phyloP scores from a whole-genome alignment of 2,797 vertebrate species.

The Todus mexicanus region DNA sequence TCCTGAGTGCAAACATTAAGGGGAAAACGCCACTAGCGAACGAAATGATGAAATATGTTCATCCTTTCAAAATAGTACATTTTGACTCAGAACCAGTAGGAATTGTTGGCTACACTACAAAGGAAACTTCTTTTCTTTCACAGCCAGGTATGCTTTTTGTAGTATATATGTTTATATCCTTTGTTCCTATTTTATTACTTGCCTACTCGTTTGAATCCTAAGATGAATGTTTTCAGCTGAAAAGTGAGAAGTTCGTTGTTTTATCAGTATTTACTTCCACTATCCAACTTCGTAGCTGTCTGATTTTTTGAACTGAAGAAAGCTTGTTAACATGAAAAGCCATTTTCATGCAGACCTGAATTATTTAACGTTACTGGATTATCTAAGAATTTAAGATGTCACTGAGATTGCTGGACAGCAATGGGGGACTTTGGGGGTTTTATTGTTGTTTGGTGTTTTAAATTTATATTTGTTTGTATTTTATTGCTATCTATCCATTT shows the following conservation, averaged over 20 bases:
- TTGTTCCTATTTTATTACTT: neutral
- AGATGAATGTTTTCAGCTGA: neutral
- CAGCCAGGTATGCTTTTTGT: conserved; percentile 78
- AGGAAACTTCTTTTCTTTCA: conserved; percentile 87
- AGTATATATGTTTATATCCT: neutral
- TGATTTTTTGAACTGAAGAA: neutral
- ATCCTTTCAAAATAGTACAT: conserved; percentile 77
- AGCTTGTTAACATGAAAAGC: neutral
- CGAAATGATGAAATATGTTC: conserved; percentile 73
- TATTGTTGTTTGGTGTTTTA: neutral
- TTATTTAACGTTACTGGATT: neutral
- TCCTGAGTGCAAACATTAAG: conserved; percentile 89
- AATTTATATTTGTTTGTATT: neutral
- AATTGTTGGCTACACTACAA: conserved; percentile 90
- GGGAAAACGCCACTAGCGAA: conserved; percentile 62
- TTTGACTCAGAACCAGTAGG: conserved; percentile 79
- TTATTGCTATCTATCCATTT: neutral
- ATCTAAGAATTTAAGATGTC: neutral
- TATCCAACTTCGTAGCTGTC: neutral
- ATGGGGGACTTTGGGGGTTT: neutral
- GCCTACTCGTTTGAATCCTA: neutral
- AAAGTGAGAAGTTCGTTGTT: neutral
- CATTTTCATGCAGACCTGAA: neutral
- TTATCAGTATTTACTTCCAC: neutral
- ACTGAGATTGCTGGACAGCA: neutral